Conservation (phyloP, 1,140 invertebrate species). For the Aradophagus sp. region DNA sequence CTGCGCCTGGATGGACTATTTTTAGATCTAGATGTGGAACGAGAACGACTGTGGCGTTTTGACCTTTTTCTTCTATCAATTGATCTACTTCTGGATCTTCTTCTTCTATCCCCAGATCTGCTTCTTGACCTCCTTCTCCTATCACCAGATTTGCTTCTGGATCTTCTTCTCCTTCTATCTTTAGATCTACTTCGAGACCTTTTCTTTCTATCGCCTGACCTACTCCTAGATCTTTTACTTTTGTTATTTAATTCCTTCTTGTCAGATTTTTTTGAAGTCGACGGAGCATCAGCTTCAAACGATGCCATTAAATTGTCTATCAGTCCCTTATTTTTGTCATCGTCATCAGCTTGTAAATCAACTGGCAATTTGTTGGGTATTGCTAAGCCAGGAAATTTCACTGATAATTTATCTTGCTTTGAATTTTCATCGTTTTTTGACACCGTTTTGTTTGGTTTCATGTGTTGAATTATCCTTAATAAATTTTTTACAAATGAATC, state of each 20-base stretch:
- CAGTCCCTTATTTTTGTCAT: slow-evolving; percentile 73
- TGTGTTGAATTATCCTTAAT: slow-evolving; percentile 93
- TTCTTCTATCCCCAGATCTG: not conserved
- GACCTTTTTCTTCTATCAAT: not conserved
- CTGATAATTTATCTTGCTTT: slow-evolving; percentile 79
- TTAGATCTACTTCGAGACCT: slow-evolving; percentile 64
- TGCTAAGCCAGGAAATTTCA: slow-evolving; percentile 92
- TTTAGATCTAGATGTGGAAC: slow-evolving; percentile 45
- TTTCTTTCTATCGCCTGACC: slow-evolving; percentile 45
- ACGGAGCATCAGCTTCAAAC: slow-evolving; percentile 90
- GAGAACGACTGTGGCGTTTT: not conserved
- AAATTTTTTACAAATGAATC: slow-evolving; percentile 96
- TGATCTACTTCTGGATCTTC: not conserved
- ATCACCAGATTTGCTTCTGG: slow-evolving; percentile 57
- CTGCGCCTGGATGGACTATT: slow-evolving; percentile 41
- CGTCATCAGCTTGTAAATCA: slow-evolving; percentile 54
- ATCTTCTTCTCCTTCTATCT: slow-evolving; percentile 56
- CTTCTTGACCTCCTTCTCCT: slow-evolving; percentile 17
- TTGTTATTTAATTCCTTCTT: slow-evolving; percentile 56
- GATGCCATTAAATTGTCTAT: slow-evolving; percentile 91
- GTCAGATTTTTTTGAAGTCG: slow-evolving; percentile 46
- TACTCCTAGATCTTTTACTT: slow-evolving; percentile 59
- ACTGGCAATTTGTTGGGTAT: slow-evolving; percentile 86
- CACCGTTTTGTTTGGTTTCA: slow-evolving; percentile 81
- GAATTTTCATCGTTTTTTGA: slow-evolving; percentile 40